A percentile compares a stretch with the other conserved stretches of the same genome.
Evolutionary conservation across 2,888 invertebrate species (phyloP).

Genomic region (Caenorhabditis afra): DNA sequence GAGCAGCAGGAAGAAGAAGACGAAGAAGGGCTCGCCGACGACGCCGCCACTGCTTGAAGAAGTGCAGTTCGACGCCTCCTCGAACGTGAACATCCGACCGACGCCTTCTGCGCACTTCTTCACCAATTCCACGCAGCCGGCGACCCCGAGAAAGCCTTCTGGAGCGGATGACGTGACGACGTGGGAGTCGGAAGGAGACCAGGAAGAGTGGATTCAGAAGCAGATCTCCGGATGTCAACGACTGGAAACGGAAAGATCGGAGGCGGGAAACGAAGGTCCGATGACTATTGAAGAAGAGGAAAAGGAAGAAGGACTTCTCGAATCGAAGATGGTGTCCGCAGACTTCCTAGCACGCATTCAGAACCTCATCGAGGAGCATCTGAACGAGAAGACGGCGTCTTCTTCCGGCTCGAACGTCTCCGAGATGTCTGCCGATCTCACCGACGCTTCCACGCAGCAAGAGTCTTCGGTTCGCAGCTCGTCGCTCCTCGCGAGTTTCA

Average conservation of each 20-base stretch:
- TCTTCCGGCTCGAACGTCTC: slow-evolving; percentile 18
- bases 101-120: slow-evolving; percentile 12
- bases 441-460: neutral
- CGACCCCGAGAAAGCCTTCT: slow-evolving; percentile 17
- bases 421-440: slow-evolving; percentile 9
- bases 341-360: neutral
- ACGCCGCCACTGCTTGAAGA: slow-evolving; percentile 17
- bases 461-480: neutral
- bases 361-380: slow-evolving; percentile 15
- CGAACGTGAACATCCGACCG: slow-evolving; percentile 36
- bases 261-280: neutral
- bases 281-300: neutral
- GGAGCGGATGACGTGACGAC: slow-evolving; percentile 1
- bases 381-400: neutral
- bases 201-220: slow-evolving; percentile 26
- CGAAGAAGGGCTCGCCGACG: slow-evolving; percentile 20
- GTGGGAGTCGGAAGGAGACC: too few relatives aligned
- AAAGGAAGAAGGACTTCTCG: neutral
- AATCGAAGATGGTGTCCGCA: slow-evolving; percentile 1
- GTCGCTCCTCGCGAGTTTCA: neutral
- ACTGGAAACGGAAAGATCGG: slow-evolving; percentile 1
- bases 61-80: slow-evolving; percentile 25
- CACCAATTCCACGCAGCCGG: slow-evolving; percentile 1
- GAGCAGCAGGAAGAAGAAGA: neutral
- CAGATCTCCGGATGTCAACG: slow-evolving; percentile 19